phyloP scores from a whole-genome alignment of 1,140 invertebrate species.

The Drosophila ambigua region DNA sequence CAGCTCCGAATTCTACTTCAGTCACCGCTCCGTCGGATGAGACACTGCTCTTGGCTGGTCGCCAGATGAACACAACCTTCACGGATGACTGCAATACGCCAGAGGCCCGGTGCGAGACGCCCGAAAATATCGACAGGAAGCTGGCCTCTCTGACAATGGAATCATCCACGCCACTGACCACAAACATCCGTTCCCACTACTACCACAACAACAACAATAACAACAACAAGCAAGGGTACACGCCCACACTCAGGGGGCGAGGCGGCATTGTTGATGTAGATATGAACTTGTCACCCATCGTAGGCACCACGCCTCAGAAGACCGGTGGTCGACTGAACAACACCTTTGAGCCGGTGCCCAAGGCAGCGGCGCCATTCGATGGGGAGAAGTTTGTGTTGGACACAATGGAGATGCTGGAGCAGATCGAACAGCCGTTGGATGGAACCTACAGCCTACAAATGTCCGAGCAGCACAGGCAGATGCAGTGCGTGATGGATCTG shows the following conservation, averaged over 20 bases:
- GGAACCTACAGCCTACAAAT: constrained; percentile 48
- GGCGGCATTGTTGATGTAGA: constrained; percentile 25
- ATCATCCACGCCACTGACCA: constrained; percentile 70
- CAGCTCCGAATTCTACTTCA: constrained; percentile 8
- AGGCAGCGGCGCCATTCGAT: constrained; percentile 32
- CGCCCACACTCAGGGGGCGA: constrained; percentile 51
- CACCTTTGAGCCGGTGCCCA: constrained; percentile 31
- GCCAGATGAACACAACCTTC: constrained; percentile 68
- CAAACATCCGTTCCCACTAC: constrained; percentile 38
- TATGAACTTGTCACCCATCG: constrained; percentile 75
- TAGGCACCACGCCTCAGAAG: constrained; percentile 44
- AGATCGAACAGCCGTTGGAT: constrained; percentile 74
- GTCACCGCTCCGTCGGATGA: constrained; percentile 47
- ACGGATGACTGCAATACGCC: constrained; percentile 71
- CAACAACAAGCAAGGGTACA: constrained; percentile 57
- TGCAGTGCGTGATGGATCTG: constrained; percentile 73
- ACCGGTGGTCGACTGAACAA: constrained; percentile 10
- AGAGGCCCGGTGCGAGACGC: constrained; percentile 72
- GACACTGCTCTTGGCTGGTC: constrained; percentile 41
- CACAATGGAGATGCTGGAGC: constrained; percentile 66
- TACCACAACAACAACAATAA: constrained; percentile 32
- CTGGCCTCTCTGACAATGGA: constrained; percentile 58
- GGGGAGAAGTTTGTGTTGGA: constrained; percentile 47
- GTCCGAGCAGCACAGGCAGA: constrained; percentile 62
- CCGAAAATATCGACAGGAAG: constrained; percentile 63